Conservation (phyloP, 2,888 invertebrate species). For the Bugulina stolonifera region DNA sequence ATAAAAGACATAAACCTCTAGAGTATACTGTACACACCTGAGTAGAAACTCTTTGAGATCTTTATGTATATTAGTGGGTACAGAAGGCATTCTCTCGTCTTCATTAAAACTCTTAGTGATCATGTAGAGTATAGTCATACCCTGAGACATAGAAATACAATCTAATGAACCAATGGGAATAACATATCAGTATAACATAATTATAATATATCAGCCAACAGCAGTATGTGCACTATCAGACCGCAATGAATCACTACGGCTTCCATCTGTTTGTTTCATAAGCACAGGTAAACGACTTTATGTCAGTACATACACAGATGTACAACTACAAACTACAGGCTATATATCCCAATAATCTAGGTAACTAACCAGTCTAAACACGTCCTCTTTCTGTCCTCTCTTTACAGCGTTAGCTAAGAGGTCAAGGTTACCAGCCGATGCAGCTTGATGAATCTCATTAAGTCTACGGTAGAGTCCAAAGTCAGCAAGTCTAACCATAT, state of each 20-base stretch:
- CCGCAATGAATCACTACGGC: too few relatives aligned
- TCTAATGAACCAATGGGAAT: too few relatives aligned
- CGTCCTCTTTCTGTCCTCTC: slow-evolving; percentile 64
- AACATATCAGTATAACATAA: too few relatives aligned
- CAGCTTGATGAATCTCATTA: slow-evolving; percentile 56
- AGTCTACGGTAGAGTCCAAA: slow-evolving; percentile 65
- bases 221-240: too few relatives aligned
- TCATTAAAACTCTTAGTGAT: neutral
- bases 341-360: too few relatives aligned
- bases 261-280: too few relatives aligned
- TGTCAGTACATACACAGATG: too few relatives aligned
- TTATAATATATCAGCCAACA: too few relatives aligned
- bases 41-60: neutral
- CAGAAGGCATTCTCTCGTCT: neutral
- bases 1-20: too few relatives aligned
- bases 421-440: slow-evolving; percentile 45
- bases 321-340: too few relatives aligned
- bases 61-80: neutral
- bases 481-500: slow-evolving; percentile 59
- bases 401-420: slow-evolving; percentile 30
- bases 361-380: slow-evolving; percentile 58
- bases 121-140: slow-evolving; percentile 6
- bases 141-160: neutral
- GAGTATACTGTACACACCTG: neutral
- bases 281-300: too few relatives aligned